Conservation (phyloP, 2,797 vertebrate species). For the Chiropotes sagulatus region DNA sequence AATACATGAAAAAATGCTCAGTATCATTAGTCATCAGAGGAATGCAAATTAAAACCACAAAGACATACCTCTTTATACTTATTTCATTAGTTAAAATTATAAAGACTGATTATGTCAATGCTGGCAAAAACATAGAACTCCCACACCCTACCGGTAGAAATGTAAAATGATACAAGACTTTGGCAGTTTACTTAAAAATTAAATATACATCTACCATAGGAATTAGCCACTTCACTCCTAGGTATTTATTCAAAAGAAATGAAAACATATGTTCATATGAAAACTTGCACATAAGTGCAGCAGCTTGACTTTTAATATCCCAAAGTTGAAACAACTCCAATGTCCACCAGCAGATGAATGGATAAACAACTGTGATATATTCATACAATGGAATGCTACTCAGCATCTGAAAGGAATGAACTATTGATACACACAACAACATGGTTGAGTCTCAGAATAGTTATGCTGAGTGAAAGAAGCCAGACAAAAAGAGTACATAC, state of each 20-base stretch:
- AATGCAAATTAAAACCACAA: conserved; percentile 12
- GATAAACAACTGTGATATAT: background rate
- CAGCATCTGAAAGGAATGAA: background rate
- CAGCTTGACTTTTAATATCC: conserved; percentile 16
- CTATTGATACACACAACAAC: background rate
- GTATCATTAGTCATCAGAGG: background rate
- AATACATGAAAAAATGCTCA: background rate
- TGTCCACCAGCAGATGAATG: background rate
- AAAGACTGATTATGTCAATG: background rate
- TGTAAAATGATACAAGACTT: background rate
- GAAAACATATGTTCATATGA: background rate
- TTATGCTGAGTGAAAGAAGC: background rate
- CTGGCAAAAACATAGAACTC: background rate
- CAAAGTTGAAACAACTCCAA: background rate
- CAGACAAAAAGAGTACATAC: background rate
- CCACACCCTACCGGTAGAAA: background rate
- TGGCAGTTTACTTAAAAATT: conserved; percentile 3
- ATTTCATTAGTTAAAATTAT: background rate
- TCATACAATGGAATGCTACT: background rate
- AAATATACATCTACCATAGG: background rate
- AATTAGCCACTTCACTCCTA: background rate
- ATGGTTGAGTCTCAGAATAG: background rate
- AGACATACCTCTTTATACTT: background rate
- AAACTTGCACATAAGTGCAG: background rate
- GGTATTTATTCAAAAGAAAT: conserved; percentile 38